phyloP scores from a whole-genome alignment of 2,113 vertebrate species.

The Xiphophorus maculatus region DNA sequence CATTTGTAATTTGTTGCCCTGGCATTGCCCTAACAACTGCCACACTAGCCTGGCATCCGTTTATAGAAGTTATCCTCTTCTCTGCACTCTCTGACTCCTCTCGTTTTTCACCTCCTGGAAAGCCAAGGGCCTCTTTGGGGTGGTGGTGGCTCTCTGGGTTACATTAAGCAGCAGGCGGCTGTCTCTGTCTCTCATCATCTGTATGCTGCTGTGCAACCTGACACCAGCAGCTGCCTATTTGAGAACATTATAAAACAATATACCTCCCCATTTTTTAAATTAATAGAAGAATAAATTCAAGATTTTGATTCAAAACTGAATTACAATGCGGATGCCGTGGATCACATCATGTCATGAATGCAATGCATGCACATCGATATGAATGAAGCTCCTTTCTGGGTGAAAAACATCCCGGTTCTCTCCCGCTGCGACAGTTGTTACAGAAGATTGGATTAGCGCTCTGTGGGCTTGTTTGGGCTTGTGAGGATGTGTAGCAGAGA shows the following conservation, averaged over 20 bases:
- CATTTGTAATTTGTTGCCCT: conserved; percentile 39
- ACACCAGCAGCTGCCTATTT: conserved; percentile 47
- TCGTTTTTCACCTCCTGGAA: conserved; percentile 47
- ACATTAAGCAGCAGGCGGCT: conserved; percentile 38
- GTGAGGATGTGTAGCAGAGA: conserved; percentile 47
- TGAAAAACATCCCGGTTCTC: conserved; percentile 12
- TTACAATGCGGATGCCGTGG: not conserved
- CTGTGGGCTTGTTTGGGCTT: conserved; percentile 60
- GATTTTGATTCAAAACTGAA: not conserved
- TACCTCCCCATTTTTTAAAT: not conserved
- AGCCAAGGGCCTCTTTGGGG: conserved; percentile 19
- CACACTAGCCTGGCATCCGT: conserved; percentile 38
- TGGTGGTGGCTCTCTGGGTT: conserved; percentile 24
- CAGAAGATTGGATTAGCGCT: conserved; percentile 58
- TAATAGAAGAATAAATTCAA: not conserved
- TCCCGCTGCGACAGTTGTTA: conserved; percentile 63
- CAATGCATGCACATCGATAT: conserved; percentile 10
- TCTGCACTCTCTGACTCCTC: conserved; percentile 30
- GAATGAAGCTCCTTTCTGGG: conserved; percentile 18
- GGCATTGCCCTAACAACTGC: conserved; percentile 53
- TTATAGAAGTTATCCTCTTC: conserved; percentile 47
- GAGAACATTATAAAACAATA: conserved; percentile 11
- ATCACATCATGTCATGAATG: too few relatives aligned
- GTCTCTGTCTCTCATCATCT: conserved; percentile 45
- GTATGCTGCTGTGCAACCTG: conserved; percentile 27